Conservation (phyloP, 2,113 vertebrate species). For the Euleptes europaea region DNA sequence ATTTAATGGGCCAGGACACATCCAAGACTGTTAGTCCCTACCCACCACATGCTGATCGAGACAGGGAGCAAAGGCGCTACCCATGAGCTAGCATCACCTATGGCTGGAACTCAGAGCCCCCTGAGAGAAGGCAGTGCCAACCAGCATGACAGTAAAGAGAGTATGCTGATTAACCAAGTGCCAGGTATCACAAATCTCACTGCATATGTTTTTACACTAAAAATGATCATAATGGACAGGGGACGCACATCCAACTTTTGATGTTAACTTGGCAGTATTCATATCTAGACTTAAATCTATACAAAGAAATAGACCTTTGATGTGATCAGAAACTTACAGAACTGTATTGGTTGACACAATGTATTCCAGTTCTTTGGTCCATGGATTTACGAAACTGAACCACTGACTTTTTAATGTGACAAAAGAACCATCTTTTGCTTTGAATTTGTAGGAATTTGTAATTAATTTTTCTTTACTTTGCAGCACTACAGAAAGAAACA, state of each 20-base stretch:
- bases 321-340: slow-evolving; percentile 80
- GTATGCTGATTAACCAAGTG: too few relatives aligned
- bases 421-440: slow-evolving; percentile 88
- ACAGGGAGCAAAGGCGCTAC: too few relatives aligned
- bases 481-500: slow-evolving; percentile 75
- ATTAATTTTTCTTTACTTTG: slow-evolving; percentile 91
- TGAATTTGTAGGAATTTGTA: slow-evolving; percentile 91
- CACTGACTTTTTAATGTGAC: slow-evolving; percentile 89
- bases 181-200: too few relatives aligned
- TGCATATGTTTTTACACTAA: neutral
- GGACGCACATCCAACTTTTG: neutral
- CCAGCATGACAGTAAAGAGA: too few relatives aligned
- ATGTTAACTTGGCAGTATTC: neutral
- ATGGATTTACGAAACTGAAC: slow-evolving; percentile 95
- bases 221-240: neutral
- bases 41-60: too few relatives aligned
- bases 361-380: slow-evolving; percentile 95
- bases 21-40: too few relatives aligned
- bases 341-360: slow-evolving; percentile 92
- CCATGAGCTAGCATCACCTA: too few relatives aligned
- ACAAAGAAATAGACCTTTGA: neutral
- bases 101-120: too few relatives aligned
- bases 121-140: too few relatives aligned
- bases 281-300: neutral
- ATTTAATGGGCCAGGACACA: too few relatives aligned